These are phyloP conservation scores for Lasiurus cinereus DNA, from an alignment of 2,113 vertebrate genomes.

Conservation along the genomic window DNA sequence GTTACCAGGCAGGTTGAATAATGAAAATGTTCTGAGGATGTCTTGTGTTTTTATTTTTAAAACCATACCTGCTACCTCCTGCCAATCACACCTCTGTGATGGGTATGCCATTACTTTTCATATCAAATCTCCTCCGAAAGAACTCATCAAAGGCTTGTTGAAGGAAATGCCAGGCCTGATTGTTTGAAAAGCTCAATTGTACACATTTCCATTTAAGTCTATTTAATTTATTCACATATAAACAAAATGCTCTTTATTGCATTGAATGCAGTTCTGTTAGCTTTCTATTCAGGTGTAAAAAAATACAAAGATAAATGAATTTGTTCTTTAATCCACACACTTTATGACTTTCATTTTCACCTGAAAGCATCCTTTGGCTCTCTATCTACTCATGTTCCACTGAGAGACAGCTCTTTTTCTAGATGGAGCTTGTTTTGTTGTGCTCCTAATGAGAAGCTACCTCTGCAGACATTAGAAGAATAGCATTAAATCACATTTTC, in stretches of 20 bases:
- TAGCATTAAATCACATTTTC: neutral
- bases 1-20: neutral
- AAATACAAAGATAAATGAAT: conserved; percentile 86
- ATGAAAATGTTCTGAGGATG: neutral
- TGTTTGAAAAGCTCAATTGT: conserved; percentile 72
- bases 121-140: conserved; percentile 51
- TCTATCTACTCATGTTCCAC: conserved; percentile 60
- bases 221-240: conserved; percentile 86
- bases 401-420: conserved; percentile 68
- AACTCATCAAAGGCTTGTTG: conserved; percentile 51
- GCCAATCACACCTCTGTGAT: rapidly evolving
- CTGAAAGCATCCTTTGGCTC: conserved; percentile 78
- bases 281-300: conserved; percentile 85
- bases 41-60: neutral
- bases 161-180: conserved; percentile 69
- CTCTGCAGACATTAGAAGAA: neutral
- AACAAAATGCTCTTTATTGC: conserved; percentile 85
- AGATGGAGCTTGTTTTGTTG: conserved; percentile 27
- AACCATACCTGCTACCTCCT: neutral
- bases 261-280: conserved; percentile 71
- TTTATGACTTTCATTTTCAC: conserved; percentile 84
- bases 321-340: conserved; percentile 78
- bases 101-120: neutral
- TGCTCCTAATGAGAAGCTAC: conserved; percentile 68
- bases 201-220: conserved; percentile 66